Conservation (phyloP, 64 coral and sea anemone species). For the Acropora yongei region DNA sequence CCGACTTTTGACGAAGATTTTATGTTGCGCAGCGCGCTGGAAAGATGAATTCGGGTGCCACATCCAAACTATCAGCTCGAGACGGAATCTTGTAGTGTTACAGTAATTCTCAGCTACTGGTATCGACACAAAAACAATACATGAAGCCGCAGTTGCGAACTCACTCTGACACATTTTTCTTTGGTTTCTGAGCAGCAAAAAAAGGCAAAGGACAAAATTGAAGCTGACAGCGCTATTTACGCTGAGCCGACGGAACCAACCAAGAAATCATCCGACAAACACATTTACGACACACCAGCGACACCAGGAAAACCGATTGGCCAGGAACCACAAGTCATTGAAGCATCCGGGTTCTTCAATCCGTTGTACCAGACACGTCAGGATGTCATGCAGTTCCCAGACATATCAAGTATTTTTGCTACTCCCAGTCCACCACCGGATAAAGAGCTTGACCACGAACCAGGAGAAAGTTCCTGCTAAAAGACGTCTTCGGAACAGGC, state of each 20-base stretch:
- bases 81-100: too few species aligned
- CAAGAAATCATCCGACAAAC: not conserved
- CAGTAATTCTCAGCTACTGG: too few species aligned
- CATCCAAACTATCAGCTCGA: too few species aligned
- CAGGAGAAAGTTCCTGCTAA: not conserved
- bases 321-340: not conserved
- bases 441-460: conserved; percentile 5
- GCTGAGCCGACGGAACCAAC: not conserved
- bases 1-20: too few species aligned
- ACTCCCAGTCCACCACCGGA: not conserved
- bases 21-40: too few species aligned
- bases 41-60: too few species aligned
- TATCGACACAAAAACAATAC: too few species aligned
- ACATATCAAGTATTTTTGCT: conserved; percentile 33
- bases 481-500: not conserved
- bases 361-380: conserved; percentile 49
- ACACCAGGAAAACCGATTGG: not conserved
- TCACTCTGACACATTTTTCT: not conserved
- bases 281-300: not conserved
- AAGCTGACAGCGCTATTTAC: not conserved
- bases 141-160: not conserved
- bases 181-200: conserved; percentile 8
- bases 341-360: conserved; percentile 38
- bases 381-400: not conserved
- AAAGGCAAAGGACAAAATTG: not conserved